Evolutionary conservation across 2,113 vertebrate genomes (phyloP).

Genomic region (Ophiodon elongatus): DNA sequence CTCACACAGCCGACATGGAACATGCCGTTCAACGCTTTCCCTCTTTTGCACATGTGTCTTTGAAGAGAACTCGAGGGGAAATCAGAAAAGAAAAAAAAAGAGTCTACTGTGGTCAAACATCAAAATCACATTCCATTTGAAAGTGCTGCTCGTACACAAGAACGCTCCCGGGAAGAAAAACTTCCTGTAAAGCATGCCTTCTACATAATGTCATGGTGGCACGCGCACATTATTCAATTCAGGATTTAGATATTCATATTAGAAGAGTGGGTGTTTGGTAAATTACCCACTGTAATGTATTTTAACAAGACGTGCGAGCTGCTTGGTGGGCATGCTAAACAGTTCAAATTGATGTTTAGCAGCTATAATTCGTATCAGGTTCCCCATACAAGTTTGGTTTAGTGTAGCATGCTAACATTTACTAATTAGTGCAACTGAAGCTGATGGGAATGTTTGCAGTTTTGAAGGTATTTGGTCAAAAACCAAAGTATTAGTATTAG

Average conservation of each 20-base stretch:
- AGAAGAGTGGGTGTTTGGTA: background rate
- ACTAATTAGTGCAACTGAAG: too few relatives aligned
- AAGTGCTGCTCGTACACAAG: background rate
- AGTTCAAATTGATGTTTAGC: background rate
- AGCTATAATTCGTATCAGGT: background rate
- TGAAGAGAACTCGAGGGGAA: background rate
- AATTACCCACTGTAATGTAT: background rate
- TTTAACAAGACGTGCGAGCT: too few relatives aligned
- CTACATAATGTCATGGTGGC: background rate
- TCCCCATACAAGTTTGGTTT: background rate
- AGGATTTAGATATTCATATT: background rate
- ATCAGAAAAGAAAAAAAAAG: background rate
- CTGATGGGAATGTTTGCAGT: too few relatives aligned
- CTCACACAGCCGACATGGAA: background rate
- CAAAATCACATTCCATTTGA: slow-evolving; percentile 9
- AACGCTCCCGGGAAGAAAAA: background rate
- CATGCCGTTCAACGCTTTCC: background rate
- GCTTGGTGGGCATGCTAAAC: background rate
- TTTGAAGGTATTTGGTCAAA: too few relatives aligned
- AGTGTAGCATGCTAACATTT: background rate
- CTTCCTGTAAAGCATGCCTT: background rate
- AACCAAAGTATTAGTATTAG: too few relatives aligned
- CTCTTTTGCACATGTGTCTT: background rate
- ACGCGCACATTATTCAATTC: background rate
- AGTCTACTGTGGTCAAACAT: background rate